A percentile compares a stretch with the other conserved stretches of the same genome.
Evolutionary conservation across 2,113 vertebrate species (phyloP).

Genomic region (Heliornis fulica): DNA sequence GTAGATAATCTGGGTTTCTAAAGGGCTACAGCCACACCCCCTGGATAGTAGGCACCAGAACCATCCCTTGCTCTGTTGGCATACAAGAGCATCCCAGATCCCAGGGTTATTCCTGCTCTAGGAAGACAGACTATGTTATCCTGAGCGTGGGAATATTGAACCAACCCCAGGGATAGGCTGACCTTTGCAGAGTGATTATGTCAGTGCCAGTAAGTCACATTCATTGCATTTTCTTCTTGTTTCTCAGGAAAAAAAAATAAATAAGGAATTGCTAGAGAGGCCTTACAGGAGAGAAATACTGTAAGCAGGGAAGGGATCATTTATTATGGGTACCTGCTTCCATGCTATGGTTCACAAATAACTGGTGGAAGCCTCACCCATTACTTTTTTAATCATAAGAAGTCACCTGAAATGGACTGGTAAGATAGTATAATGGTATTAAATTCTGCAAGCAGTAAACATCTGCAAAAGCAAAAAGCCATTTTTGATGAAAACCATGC

Average conservation of each 20-base stretch:
- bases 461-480: not conserved
- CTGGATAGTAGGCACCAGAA: not conserved
- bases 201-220: not conserved
- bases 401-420: not conserved
- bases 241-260: not conserved
- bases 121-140: not conserved
- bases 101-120: not conserved
- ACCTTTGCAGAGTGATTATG: not conserved
- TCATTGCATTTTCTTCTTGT: not conserved
- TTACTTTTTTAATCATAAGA: not conserved
- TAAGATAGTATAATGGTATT: not conserved
- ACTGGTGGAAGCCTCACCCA: not conserved
- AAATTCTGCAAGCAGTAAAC: not conserved
- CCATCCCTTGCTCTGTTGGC: not conserved
- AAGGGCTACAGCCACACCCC: not conserved
- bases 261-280: not conserved
- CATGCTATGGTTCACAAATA: not conserved
- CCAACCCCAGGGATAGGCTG: not conserved
- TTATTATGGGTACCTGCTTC: not conserved
- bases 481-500: not conserved
- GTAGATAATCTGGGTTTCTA: not conserved
- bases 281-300: not conserved
- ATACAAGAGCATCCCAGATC: not conserved
- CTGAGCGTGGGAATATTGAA: not conserved
- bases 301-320: not conserved